Base-by-base conservation (phyloP, 2,113 vertebrate species). In the Hyperopisus bebe region DNA sequence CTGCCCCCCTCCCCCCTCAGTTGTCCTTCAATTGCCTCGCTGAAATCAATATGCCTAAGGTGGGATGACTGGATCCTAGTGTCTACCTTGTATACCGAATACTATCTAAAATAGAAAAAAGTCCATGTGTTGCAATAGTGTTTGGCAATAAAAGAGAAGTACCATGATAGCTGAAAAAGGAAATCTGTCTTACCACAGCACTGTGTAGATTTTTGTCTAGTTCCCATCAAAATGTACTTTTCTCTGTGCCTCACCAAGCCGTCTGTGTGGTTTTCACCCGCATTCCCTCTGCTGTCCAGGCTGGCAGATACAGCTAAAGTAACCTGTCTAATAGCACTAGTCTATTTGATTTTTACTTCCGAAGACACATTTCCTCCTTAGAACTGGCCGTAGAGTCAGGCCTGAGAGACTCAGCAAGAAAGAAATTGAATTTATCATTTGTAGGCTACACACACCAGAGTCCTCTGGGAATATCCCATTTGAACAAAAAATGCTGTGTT, bases 361-460 rank as follows among this genome's bases (percentile, higher is more conserved):
- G 84, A 85, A 89, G 87, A 90, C 88, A 89, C 90, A 89, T 89
- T 86, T 90, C 88, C 74, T 90, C 88, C 62, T 90, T 86, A 88
- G 88, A 89, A 62, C 74, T 90, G 90, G 82, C 87, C 35, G 58
- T 74, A 90, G 80, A 90, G 87, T 88, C 88, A 87, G 80, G 88
- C 87, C 88, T 89, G 31, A 53, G 90, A 90, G 90, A 77, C 88
- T 86, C 88, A 86, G 88, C 80, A 74, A 89, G 90, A 58, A 50
- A 84, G 87, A 90, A 90, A 90, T 90, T 90, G 90, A 89, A 90
- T 90, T 90, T 74, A 90, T 90, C 90, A 89, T 90, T 88, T 90
- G 90, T 86, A 90, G 82, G 87, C 90, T 89, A 74, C 90, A 90
- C 88, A 88, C 55, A 89, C 88, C 46, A 42, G 62, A 55, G 27